These are phyloP conservation scores for Empis livida DNA, from an alignment of 2,888 invertebrate genomes.

Conservation along the genomic window DNA sequence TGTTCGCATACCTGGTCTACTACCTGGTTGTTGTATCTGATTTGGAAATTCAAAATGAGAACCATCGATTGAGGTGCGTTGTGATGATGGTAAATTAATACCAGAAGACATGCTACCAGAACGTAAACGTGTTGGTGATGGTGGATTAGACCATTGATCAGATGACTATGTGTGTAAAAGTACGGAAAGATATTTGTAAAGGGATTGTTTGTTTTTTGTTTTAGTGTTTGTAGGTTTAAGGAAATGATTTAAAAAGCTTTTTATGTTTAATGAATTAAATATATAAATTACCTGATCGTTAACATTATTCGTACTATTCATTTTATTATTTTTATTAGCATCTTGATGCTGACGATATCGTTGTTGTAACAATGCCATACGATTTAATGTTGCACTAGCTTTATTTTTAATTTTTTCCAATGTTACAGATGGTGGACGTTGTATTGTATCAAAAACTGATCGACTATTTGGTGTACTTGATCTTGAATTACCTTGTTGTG, in stretches of 20 bases:
- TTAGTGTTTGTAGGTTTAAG: not conserved
- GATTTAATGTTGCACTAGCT: conserved; percentile 33
- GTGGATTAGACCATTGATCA: conserved; percentile 32
- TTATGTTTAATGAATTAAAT: not conserved
- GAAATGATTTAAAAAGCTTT: not conserved
- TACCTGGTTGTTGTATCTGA: conserved; percentile 8
- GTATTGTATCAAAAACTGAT: conserved; percentile 33
- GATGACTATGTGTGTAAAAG: not conserved
- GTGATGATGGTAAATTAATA: conserved; percentile 23
- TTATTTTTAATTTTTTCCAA: conserved; percentile 35
- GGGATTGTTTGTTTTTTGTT: too few species aligned
- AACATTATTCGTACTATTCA: conserved; percentile 17
- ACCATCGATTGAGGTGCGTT: conserved; percentile 8
- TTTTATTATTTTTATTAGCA: conserved; percentile 30
- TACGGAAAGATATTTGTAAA: too few species aligned
- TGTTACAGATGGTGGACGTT: conserved; percentile 33
- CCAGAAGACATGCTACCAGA: conserved; percentile 36
- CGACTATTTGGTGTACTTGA: conserved; percentile 27
- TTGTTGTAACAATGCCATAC: conserved; percentile 39
- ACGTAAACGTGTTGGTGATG: conserved; percentile 34
- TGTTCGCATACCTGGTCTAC: conserved; percentile 16
- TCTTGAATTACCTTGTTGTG: conserved; percentile 25
- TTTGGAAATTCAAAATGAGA: conserved; percentile 32
- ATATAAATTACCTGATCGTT: conserved; percentile 24
- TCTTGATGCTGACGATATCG: conserved; percentile 46